phyloP scores from a whole-genome alignment of 1,140 invertebrate genomes.

The Drosophila saltans region DNA sequence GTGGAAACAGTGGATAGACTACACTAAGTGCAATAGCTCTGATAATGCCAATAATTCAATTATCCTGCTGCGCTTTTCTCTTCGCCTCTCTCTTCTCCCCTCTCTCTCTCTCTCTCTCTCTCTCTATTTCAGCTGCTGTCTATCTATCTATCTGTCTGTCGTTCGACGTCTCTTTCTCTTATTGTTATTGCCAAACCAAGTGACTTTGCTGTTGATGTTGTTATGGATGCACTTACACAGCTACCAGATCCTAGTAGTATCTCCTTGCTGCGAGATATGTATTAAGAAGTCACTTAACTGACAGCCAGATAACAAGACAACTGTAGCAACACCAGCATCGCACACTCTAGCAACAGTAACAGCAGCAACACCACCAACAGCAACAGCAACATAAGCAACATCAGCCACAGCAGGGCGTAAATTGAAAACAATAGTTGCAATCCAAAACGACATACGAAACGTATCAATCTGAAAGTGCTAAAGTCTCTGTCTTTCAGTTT shows the following conservation, averaged over 20 bases:
- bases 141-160: conserved; percentile 9
- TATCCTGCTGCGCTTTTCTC: conserved; percentile 50
- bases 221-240: conserved; percentile 48
- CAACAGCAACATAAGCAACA: conserved; percentile 4
- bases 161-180: conserved; percentile 25
- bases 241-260: conserved; percentile 6
- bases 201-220: conserved; percentile 50
- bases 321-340: conserved; percentile 17
- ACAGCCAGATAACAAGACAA: conserved; percentile 59
- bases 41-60: conserved; percentile 77
- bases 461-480: conserved; percentile 47
- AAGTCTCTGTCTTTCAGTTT: background rate
- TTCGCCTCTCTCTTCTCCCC: background rate
- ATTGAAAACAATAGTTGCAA: conserved; percentile 62
- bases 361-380: conserved; percentile 12
- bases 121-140: conserved; percentile 5
- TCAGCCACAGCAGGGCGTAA: conserved; percentile 53
- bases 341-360: background rate
- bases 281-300: conserved; percentile 68
- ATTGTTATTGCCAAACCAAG: conserved; percentile 70
- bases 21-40: conserved; percentile 57
- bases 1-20: conserved; percentile 1
- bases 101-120: conserved; percentile 7
- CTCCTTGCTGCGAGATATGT: conserved; percentile 28
- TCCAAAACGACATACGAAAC: conserved; percentile 47